Base-by-base conservation (phyloP, 1,140 invertebrate genomes). In the Homalodisca vitripennis region DNA sequence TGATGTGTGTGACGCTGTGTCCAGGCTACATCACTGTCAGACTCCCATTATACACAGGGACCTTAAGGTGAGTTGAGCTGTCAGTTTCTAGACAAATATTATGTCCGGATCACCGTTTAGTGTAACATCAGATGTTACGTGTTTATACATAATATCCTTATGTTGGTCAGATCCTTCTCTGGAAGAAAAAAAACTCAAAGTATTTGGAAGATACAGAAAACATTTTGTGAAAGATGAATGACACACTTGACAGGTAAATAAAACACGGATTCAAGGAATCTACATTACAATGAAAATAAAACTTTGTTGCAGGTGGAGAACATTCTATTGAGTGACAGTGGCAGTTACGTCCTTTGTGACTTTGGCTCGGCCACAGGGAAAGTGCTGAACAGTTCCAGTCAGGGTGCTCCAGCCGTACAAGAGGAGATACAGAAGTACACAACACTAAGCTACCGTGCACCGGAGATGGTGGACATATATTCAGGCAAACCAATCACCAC, bases 401-500 rank as follows among this genome's bases (percentile, higher is more conserved):
- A 92, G 76, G 90, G 91, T 51, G 88, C 91, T 3, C 80, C 87
- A 65, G 76, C 82, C 20, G 87, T 95, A 12, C 92, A 97, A 79
- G 95, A 98, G 76, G 95, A 98, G 83, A 93, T 98, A 71, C 91
- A 94, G 80, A 92, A 93, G 77, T 97, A 98, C 78, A 98, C 95
- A 2, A 98, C 96, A 0, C 80, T 98, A 20, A 92, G 93, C 55
- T 98, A 98, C 80, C 86, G 95, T 75, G 87, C 94, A 20, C 96
- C 96, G 24, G 96, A 98, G 84, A 98, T 98, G 96, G 88, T 98
- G 30, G 95, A 98, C 81, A 84, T 98, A 73, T 98, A 97, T 80
- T 87, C 84, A 73, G 92, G 90, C 26, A 92, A 92, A 81, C 81
- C 88, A 24, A 95, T 98, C 68, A 93, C 93, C n/a, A 94, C 90